A percentile compares a stretch with the other conserved stretches of the same genome.
Evolutionary conservation across 2,888 invertebrate species (phyloP).

Genomic region (Notocelia uddmanniana): DNA sequence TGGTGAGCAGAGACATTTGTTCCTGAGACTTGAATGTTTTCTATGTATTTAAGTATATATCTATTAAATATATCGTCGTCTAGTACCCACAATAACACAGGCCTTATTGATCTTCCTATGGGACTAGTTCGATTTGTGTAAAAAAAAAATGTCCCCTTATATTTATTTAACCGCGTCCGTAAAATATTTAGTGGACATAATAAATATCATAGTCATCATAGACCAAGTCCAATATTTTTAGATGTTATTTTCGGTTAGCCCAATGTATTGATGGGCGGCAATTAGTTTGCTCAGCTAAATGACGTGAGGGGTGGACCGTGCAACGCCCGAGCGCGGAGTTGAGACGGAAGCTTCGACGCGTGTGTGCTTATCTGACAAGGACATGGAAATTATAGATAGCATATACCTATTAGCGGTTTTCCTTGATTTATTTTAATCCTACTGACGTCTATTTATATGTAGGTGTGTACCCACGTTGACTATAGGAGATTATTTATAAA

Average conservation of each 20-base stretch:
- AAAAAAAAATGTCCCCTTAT: too few species aligned
- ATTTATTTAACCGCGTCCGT: too few species aligned
- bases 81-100: too few species aligned
- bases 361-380: background rate
- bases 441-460: too few species aligned
- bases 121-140: too few species aligned
- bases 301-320: too few species aligned
- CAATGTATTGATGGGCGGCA: background rate
- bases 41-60: too few species aligned
- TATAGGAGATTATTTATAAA: background rate
- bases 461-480: background rate
- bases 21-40: too few species aligned
- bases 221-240: background rate
- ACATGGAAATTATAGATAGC: background rate
- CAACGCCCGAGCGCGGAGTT: background rate
- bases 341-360: background rate
- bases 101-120: too few species aligned
- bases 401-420: background rate
- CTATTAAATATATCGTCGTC: too few species aligned
- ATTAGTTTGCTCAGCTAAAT: constrained; percentile 5
- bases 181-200: background rate
- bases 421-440: background rate
- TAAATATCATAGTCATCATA: constrained; percentile 2
- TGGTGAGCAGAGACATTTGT: too few species aligned
- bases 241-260: background rate